Base-by-base conservation (phyloP, 1,140 invertebrate genomes). In the Drosophila seguyi region DNA sequence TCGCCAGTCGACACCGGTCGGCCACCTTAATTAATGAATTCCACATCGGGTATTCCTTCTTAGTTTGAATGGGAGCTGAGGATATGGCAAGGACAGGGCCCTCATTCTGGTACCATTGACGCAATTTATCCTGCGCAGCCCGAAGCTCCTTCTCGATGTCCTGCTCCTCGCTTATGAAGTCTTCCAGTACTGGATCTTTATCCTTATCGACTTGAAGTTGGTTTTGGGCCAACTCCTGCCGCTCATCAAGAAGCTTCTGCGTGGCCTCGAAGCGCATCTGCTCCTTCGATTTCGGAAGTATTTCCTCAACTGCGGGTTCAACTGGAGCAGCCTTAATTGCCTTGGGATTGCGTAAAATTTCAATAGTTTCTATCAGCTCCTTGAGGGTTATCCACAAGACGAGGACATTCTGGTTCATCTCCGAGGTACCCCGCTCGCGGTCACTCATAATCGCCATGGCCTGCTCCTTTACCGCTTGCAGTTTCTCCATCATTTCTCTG, bases 221-320 rank as follows among this genome's bases (percentile, higher is more conserved):
- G 10, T 41, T 8, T 41, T 41, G 1, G 39, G 1, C 7, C 3
- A 3, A 1, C 3, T 41, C 4, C 3, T 42, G n/a, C 18, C 18
- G 1, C 10, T 11, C 0, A 1, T 20, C 10, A 4, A 42, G 8
- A 11, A 18, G 18, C 44, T 7, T 1, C 22, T 47, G 6, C 61
- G 57, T 79, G 66, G 45, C 62, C 67, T 73, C 62, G 60, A 79
- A 36, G 6, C 44, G 55, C 3, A 2, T 2, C 7, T 27, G 3
- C 22, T 47, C 22, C 14, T 27, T 6, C 4, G 45, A 47, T 4
- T 16, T 13, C 2, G 3, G 4, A 14, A 7, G 1, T 22, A 6
- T 0, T n/a, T n/a, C 25, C 2, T 25, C 25, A 7, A 3, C 1
- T 5, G 3, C 2, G 10, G 11, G 4, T 20, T 20, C 2, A 44